phyloP scores from a whole-genome alignment of 2,888 invertebrate species.

The Lagria hirta region DNA sequence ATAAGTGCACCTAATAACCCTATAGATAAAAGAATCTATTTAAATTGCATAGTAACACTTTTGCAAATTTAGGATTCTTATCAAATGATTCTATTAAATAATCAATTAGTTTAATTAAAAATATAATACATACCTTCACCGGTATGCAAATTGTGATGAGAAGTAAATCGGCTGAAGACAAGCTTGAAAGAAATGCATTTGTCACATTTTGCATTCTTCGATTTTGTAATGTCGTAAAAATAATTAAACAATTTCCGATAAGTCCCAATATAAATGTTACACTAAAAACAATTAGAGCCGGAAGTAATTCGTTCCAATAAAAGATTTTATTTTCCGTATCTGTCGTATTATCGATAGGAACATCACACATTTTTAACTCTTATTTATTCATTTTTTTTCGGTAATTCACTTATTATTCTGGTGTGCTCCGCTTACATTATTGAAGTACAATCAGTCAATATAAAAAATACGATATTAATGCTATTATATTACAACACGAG shows the following conservation, averaged over 20 bases:
- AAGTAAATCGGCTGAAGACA: conserved; percentile 69
- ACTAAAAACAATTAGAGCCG: conserved; percentile 61
- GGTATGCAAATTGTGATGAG: conserved; percentile 71
- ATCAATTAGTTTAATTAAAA: conserved; percentile 7
- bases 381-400: conserved; percentile 1
- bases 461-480: conserved; percentile 14
- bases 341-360: conserved; percentile 50
- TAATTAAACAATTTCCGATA: conserved; percentile 60
- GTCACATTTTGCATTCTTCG: conserved; percentile 63
- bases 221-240: conserved; percentile 60
- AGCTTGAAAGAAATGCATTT: conserved; percentile 68
- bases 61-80: no score
- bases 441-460: conserved; percentile 19
- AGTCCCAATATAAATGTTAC: conserved; percentile 63
- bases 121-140: conserved; percentile 65
- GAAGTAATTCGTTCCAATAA: conserved; percentile 60
- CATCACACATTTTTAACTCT: conserved; percentile 8
- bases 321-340: conserved; percentile 47
- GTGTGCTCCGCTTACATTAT: conserved; percentile 30
- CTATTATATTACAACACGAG: conserved; percentile 27
- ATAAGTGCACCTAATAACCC: conserved; percentile 27
- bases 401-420: conserved; percentile 6
- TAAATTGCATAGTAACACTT: conserved; percentile 14
- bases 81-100: background rate
- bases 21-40: conserved; percentile 16